Conservation (phyloP, 2,888 invertebrate species). For the Meandrusa payeni region DNA sequence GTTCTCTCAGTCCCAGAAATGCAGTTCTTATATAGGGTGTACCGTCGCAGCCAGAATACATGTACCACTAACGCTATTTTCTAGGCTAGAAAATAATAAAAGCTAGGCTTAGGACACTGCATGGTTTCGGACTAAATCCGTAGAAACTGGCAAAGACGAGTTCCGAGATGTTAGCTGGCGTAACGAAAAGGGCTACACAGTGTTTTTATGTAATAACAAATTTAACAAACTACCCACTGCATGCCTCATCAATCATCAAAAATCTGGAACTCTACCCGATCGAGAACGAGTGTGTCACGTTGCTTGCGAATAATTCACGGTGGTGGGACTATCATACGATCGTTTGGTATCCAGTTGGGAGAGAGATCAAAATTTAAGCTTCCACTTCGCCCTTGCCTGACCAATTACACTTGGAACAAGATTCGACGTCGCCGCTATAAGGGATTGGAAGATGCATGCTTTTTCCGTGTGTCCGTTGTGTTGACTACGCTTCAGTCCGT, state of each 20-base stretch:
- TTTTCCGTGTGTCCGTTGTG: conserved; percentile 37
- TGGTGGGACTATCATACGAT: conserved; percentile 39
- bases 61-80: conserved; percentile 69
- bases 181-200: conserved; percentile 29
- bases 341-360: conserved; percentile 22
- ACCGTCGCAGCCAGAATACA: conserved; percentile 57
- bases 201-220: conserved; percentile 61
- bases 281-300: conserved; percentile 30
- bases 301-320: conserved; percentile 49
- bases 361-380: conserved; percentile 32
- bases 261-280: conserved; percentile 8
- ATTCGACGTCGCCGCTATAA: conserved; percentile 25
- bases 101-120: conserved; percentile 65
- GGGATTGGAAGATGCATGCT: conserved; percentile 47
- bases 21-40: no score
- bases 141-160: conserved; percentile 26
- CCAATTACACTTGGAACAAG: conserved; percentile 22
- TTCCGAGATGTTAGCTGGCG: conserved; percentile 19
- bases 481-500: conserved; percentile 27
- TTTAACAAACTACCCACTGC: conserved; percentile 56
- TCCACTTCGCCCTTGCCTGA: conserved; percentile 3
- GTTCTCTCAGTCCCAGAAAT: conserved; percentile 29
- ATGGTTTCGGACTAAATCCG: conserved; percentile 51
- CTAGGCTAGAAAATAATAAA: conserved; percentile 67
- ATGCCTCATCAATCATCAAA: conserved; percentile 50